Evolutionary conservation across 1,140 invertebrate genomes (phyloP).

Genomic region (Philopotamus ludificatus): DNA sequence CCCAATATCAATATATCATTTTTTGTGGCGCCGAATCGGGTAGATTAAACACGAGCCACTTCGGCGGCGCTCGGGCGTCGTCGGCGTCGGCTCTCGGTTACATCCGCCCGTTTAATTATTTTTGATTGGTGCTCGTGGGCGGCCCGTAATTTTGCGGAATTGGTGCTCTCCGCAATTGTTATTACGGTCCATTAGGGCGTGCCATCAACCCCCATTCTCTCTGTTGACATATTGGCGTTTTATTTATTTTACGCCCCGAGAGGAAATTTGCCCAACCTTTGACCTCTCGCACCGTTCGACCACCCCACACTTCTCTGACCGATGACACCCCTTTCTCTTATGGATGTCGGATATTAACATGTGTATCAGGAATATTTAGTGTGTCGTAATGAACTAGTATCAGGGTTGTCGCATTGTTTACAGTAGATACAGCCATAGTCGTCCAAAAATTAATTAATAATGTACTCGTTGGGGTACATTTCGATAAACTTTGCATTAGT

Average conservation of each 20-base stretch:
- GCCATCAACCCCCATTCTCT: neutral
- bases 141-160: slow-evolving; percentile 30
- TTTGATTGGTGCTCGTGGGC: slow-evolving; percentile 33
- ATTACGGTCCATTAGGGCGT: slow-evolving; percentile 26
- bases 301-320: neutral
- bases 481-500: too few relatives aligned
- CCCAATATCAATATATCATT: slow-evolving; percentile 23
- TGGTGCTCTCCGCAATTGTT: slow-evolving; percentile 27
- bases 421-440: too few relatives aligned
- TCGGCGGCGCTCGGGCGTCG: neutral
- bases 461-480: too few relatives aligned
- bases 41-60: slow-evolving; percentile 24
- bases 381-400: too few relatives aligned
- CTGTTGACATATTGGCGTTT: slow-evolving; percentile 8
- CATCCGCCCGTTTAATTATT: slow-evolving; percentile 34
- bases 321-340: neutral
- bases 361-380: too few relatives aligned
- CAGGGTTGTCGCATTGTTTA: too few relatives aligned
- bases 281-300: too few relatives aligned
- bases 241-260: slow-evolving; percentile 6
- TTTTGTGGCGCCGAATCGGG: slow-evolving; percentile 14
- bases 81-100: neutral
- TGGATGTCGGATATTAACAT: too few relatives aligned
- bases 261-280: neutral
- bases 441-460: too few relatives aligned